These are phyloP conservation scores for Cairina moschata DNA, from an alignment of 2,113 vertebrate species.

Conservation along the genomic window DNA sequence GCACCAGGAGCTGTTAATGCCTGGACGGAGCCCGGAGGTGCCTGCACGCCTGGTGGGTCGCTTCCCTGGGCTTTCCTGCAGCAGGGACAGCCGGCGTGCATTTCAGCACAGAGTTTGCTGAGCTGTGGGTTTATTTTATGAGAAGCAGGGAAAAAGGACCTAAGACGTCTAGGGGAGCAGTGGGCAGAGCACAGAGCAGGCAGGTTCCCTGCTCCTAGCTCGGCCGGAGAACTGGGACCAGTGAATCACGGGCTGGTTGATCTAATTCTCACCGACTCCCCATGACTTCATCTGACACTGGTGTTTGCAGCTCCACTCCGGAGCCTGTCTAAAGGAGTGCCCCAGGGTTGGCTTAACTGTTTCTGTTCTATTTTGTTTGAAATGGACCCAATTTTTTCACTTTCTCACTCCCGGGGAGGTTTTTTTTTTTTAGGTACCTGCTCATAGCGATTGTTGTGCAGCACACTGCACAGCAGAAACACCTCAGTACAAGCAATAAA, in stretches of 20 bases:
- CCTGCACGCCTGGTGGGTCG: rapidly evolving
- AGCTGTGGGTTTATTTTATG: neutral
- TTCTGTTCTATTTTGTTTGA: slow-evolving; percentile 36
- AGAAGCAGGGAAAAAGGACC: neutral
- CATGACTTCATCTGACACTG: slow-evolving; percentile 49
- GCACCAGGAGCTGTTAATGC: neutral
- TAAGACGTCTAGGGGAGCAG: neutral
- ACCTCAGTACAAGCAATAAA: neutral
- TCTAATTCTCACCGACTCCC: slow-evolving; percentile 25
- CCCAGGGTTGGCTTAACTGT: slow-evolving; percentile 55
- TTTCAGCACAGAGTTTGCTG: neutral
- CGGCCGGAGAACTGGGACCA: neutral
- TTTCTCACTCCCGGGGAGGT: neutral
- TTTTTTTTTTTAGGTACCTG: neutral
- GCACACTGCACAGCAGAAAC: neutral
- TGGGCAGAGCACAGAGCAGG: slow-evolving; percentile 3
- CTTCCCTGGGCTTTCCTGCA: neutral
- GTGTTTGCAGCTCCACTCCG: slow-evolving; percentile 16
- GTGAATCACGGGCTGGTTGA: slow-evolving; percentile 49
- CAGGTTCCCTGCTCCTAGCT: neutral
- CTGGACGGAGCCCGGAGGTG: neutral
- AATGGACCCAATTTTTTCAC: neutral
- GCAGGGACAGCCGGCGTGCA: neutral
- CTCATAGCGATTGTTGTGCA: neutral
- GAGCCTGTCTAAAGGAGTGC: slow-evolving; percentile 51